Evolutionary conservation across 2,113 vertebrate species (phyloP).

Genomic region (Saccopteryx leptura): DNA sequence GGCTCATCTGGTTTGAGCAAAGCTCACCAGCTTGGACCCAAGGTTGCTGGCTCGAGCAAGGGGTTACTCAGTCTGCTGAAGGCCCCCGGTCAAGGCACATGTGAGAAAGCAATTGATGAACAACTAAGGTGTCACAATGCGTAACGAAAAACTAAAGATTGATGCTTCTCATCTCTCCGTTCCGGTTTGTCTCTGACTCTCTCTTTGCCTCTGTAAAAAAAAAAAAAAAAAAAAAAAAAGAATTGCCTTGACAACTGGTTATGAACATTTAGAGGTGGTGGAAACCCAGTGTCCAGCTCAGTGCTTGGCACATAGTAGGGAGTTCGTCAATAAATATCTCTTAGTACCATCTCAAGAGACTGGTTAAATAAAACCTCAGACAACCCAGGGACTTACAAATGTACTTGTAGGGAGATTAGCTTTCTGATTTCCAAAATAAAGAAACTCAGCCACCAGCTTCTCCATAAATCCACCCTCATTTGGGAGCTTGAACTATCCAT

Average conservation of each 20-base stretch:
- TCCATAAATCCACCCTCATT: background rate
- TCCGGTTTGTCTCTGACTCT: no score
- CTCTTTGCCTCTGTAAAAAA: no score
- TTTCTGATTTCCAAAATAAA: constrained; percentile 48
- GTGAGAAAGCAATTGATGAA: no score
- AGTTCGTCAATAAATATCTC: background rate
- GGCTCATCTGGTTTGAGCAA: no score
- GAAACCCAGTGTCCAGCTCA: background rate
- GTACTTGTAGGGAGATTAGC: background rate
- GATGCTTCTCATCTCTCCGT: no score
- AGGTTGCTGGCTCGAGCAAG: no score
- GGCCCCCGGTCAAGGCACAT: no score
- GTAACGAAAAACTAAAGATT: no score
- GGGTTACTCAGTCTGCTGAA: no score
- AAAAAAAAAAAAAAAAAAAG: background rate
- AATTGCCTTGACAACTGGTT: constrained; percentile 5
- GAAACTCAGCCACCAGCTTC: constrained; percentile 5
- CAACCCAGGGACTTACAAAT: background rate
- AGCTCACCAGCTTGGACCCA: no score
- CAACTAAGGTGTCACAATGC: no score
- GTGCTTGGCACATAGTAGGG: background rate
- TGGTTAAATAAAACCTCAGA: background rate
- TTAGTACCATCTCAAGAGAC: constrained; percentile 17
- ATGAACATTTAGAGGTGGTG: background rate
- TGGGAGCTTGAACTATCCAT: constrained; percentile 53